Conservation (phyloP, 92 coral and sea anemone genomes). For the Meandrina meandrites region DNA sequence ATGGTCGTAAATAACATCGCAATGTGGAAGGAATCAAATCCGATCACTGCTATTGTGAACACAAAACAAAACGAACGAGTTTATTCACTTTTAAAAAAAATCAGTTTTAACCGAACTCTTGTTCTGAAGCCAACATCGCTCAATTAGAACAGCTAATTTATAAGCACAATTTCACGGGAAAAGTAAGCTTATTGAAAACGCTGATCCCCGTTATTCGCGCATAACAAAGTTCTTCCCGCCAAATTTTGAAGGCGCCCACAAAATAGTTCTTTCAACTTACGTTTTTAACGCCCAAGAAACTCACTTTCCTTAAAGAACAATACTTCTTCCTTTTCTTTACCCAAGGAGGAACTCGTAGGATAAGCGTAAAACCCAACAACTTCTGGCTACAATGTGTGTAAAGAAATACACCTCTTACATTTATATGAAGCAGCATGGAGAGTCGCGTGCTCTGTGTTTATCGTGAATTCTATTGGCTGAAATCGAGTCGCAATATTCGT, state of each 20-base stretch:
- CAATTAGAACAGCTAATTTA: not conserved
- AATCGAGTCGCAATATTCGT: not conserved
- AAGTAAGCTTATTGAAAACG: not conserved
- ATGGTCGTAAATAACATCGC: too few species aligned
- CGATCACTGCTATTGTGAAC: not conserved
- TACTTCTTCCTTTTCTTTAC: not conserved
- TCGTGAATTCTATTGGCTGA: slow-evolving; percentile 26
- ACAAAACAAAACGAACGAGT: not conserved
- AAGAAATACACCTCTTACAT: not conserved
- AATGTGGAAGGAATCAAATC: not conserved
- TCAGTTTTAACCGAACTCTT: not conserved
- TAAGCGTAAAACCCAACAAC: not conserved
- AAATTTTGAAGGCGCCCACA: slow-evolving; percentile 26
- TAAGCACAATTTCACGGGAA: not conserved
- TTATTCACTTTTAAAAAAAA: not conserved
- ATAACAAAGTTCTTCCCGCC: slow-evolving; percentile 33
- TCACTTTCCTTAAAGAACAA: not conserved
- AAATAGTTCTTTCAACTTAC: not conserved
- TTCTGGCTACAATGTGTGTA: not conserved
- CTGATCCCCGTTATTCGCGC: not conserved
- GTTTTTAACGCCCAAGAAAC: not conserved
- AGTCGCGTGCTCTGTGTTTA: slow-evolving; percentile 1
- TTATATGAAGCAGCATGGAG: not conserved
- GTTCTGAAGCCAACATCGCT: not conserved
- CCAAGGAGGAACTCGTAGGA: not conserved